Evolutionary conservation across 2,888 invertebrate species (phyloP).

Genomic region (Cosmopolites sordidus): DNA sequence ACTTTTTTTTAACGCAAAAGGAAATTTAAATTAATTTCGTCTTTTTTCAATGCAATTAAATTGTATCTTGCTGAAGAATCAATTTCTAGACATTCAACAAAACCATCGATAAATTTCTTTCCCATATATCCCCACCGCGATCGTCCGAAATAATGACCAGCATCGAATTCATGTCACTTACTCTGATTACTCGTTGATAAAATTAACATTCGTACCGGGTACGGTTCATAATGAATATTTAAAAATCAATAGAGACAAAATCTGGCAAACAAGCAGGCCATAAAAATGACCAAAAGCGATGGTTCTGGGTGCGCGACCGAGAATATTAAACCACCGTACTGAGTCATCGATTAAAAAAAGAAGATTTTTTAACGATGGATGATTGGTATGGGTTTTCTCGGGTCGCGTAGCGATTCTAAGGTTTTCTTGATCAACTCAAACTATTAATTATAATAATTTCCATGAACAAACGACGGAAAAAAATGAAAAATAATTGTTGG

Average conservation of each 20-base stretch:
- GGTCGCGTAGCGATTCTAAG: too few species aligned
- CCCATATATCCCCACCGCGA: too few species aligned
- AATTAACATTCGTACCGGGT: slow-evolving; percentile 20
- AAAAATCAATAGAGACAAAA: slow-evolving; percentile 26
- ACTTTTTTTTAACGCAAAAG: too few species aligned
- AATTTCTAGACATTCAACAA: too few species aligned
- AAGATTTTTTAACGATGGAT: neutral
- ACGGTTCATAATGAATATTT: slow-evolving; percentile 21
- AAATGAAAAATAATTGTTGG: neutral
- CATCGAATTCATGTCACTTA: slow-evolving; percentile 1
- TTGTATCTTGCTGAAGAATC: too few species aligned
- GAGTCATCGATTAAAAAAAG: neutral
- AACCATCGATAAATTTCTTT: too few species aligned
- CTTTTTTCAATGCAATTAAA: too few species aligned
- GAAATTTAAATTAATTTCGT: too few species aligned
- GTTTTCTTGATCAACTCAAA: neutral
- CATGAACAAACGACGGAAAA: neutral
- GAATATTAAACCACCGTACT: neutral
- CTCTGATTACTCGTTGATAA: slow-evolving; percentile 12
- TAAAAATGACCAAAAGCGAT: slow-evolving; percentile 23
- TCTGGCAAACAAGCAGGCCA: slow-evolving; percentile 23
- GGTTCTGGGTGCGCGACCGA: neutral
- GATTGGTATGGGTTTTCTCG: neutral
- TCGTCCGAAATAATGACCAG: too few species aligned
- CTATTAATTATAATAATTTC: slow-evolving; percentile 1